phyloP scores from a whole-genome alignment of 1,140 invertebrate genomes.

The Neotoxoptera formosana region DNA sequence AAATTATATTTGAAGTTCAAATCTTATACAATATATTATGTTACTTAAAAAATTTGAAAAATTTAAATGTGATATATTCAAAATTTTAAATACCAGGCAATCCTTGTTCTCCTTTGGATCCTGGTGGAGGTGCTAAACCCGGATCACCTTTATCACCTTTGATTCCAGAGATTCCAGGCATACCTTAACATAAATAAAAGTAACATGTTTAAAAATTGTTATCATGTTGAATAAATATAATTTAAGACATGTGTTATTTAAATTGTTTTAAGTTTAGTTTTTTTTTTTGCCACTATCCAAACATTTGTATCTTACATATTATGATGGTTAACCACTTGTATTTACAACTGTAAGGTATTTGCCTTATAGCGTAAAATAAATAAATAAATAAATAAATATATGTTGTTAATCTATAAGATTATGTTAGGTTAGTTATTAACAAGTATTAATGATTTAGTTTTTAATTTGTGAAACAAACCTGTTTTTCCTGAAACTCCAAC shows the following conservation, averaged over 20 bases:
- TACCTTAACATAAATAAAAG: constrained; percentile 63
- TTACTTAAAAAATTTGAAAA: background rate
- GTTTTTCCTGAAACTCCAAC: constrained; percentile 73
- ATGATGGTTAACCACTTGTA: too few species aligned
- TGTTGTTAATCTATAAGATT: background rate
- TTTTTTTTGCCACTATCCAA: too few species aligned
- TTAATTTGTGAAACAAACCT: constrained; percentile 38
- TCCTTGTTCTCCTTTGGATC: constrained; percentile 72
- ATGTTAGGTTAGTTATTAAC: background rate
- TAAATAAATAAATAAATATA: too few species aligned
- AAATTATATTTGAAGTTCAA: background rate
- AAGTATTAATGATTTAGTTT: background rate
- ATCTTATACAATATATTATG: background rate
- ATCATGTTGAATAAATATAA: background rate
- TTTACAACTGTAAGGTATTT: too few species aligned
- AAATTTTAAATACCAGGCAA: constrained; percentile 66
- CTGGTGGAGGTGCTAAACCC: constrained; percentile 63
- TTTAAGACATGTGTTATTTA: background rate
- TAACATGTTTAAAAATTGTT: background rate
- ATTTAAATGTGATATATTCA: background rate
- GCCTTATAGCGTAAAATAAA: too few species aligned
- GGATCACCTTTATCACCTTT: constrained; percentile 68
- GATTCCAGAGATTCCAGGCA: constrained; percentile 65
- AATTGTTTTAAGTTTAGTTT: too few species aligned
- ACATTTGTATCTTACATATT: too few species aligned